A percentile compares a stretch with the other conserved stretches of the same genome.
Evolutionary conservation across 2,888 invertebrate species (phyloP).

Genomic region (Mesorhabditis spiculigera): DNA sequence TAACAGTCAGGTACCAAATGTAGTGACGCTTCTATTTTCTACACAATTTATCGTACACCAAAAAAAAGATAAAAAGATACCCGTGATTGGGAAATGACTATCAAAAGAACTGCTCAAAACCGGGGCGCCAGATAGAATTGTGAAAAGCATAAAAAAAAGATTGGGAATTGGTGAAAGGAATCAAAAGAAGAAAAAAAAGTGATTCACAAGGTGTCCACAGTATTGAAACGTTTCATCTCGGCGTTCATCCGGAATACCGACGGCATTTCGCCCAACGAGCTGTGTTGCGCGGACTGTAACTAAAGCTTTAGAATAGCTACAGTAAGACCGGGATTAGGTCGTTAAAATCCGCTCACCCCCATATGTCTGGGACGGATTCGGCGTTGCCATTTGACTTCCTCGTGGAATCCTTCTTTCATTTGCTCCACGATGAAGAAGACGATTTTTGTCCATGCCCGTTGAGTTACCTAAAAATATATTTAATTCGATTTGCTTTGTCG

Average conservation of each 20-base stretch:
- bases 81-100: too few relatives aligned
- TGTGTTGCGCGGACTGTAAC: slow-evolving; percentile 8
- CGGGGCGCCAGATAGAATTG: too few relatives aligned
- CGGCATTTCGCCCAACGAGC: slow-evolving; percentile 20
- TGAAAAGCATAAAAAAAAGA: too few relatives aligned
- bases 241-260: slow-evolving; percentile 9
- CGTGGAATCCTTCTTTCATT: slow-evolving; percentile 37
- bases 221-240: slow-evolving; percentile 28
- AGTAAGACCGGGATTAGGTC: not conserved
- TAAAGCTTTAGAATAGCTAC: not conserved
- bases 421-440: slow-evolving; percentile 39
- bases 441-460: slow-evolving; percentile 43
- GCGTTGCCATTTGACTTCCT: slow-evolving; percentile 30
- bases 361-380: slow-evolving; percentile 20
- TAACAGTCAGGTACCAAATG: too few relatives aligned
- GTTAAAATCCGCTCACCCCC: slow-evolving; percentile 12
- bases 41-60: too few relatives aligned
- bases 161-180: too few relatives aligned
- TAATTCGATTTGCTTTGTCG: too few relatives aligned
- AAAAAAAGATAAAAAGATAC: too few relatives aligned
- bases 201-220: slow-evolving; percentile 23
- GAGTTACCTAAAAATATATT: slow-evolving; percentile 24
- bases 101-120: too few relatives aligned
- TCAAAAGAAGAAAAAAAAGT: not conserved
- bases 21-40: too few relatives aligned